These are phyloP conservation scores for Zoanthus sansibaricus DNA, from an alignment of 92 coral and sea anemone species.

Conservation along the genomic window DNA sequence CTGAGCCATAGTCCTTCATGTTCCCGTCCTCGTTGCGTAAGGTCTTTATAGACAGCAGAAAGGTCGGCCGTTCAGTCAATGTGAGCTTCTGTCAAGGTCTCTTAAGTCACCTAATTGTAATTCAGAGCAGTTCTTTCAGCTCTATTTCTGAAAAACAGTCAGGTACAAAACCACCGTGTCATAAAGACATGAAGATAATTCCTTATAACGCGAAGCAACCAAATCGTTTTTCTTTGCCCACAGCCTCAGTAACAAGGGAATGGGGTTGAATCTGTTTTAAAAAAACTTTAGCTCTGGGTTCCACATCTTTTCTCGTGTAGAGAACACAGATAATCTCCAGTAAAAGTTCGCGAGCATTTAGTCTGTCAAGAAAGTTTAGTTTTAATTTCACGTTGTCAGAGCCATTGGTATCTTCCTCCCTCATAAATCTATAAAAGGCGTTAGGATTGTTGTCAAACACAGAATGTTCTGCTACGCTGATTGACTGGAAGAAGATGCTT, in stretches of 20 bases:
- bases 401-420: slow-evolving; percentile 78
- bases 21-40: no score
- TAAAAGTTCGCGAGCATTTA: slow-evolving; percentile 58
- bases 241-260: slow-evolving; percentile 57
- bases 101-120: no score
- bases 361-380: slow-evolving; percentile 69
- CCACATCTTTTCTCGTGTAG: slow-evolving; percentile 76
- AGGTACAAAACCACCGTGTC: no score
- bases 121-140: no score
- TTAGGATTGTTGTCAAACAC: slow-evolving; percentile 66
- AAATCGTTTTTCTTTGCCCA: slow-evolving; percentile 45
- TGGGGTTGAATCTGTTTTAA: slow-evolving; percentile 60
- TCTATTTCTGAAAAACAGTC: no score
- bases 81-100: no score
- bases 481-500: slow-evolving; percentile 51
- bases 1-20: no score
- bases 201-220: slow-evolving; percentile 11
- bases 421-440: slow-evolving; percentile 77
- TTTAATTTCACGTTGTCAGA: slow-evolving; percentile 69
- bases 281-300: slow-evolving; percentile 74
- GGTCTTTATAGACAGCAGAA: no score
- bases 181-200: not conserved
- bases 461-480: slow-evolving; percentile 51
- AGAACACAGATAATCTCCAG: slow-evolving; percentile 79
- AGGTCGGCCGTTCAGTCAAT: no score